A percentile compares a stretch with the other conserved stretches of the same genome.
These are phyloP conservation scores for Cygnus buccinator DNA, from an alignment of 2,113 vertebrate species.

Conservation along the genomic window DNA sequence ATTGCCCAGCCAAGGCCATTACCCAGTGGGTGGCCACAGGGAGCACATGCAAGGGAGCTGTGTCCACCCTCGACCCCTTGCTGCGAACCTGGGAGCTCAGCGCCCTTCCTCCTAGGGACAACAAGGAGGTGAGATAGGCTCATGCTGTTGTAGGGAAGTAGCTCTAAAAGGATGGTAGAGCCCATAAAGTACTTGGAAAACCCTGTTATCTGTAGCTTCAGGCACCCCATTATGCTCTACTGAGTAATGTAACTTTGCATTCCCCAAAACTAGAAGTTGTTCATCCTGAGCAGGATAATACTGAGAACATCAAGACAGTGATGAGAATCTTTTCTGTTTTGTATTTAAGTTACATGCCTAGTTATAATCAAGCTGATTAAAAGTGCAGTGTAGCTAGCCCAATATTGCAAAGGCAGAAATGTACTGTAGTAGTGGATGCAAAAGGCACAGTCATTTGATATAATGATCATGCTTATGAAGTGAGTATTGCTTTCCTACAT, in stretches of 20 bases:
- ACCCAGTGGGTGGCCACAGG: not conserved
- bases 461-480: not conserved
- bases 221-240: not conserved
- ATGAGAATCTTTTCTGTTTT: not conserved
- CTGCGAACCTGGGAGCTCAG: not conserved
- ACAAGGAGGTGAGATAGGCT: not conserved
- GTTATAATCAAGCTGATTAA: not conserved
- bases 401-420: not conserved
- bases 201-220: not conserved
- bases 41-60: not conserved
- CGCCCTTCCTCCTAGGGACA: not conserved
- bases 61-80: fast-evolving
- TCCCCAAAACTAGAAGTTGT: not conserved
- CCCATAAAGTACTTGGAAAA: not conserved
- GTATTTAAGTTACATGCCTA: not conserved
- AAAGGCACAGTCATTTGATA: not conserved
- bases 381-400: not conserved
- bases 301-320: not conserved
- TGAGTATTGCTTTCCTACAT: not conserved
- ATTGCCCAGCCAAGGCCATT: not conserved
- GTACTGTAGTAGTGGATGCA: not conserved
- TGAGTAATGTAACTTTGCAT: not conserved
- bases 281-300: not conserved
- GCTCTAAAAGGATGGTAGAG: not conserved
- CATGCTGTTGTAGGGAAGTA: not conserved